phyloP scores from a whole-genome alignment of 2,797 vertebrate species.

The Anabas testudineus region DNA sequence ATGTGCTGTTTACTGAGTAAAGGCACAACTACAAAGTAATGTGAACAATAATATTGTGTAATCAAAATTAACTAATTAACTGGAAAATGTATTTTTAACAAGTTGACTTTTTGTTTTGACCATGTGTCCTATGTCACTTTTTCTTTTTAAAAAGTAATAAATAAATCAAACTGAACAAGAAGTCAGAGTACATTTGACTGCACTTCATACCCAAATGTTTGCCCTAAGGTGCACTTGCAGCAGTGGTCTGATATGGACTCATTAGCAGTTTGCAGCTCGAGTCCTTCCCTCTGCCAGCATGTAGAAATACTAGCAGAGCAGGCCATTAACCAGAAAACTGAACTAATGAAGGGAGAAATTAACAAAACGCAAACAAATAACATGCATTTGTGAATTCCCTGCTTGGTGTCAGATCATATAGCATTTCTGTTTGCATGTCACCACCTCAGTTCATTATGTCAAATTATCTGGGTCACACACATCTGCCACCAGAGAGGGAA shows the following conservation, averaged over 20 bases:
- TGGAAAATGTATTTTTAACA: too few relatives aligned
- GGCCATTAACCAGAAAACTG: slow-evolving; percentile 73
- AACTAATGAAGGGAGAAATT: slow-evolving; percentile 80
- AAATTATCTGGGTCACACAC: slow-evolving; percentile 70
- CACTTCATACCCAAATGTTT: slow-evolving; percentile 25
- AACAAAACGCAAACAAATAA: slow-evolving; percentile 74
- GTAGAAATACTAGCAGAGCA: slow-evolving; percentile 62
- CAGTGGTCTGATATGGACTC: slow-evolving; percentile 62
- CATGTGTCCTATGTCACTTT: neutral
- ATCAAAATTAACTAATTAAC: too few relatives aligned
- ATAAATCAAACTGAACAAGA: slow-evolving; percentile 40
- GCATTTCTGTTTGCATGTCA: slow-evolving; percentile 13
- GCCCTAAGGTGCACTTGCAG: slow-evolving; percentile 43
- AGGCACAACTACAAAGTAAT: too few relatives aligned
- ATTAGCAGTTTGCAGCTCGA: slow-evolving; percentile 70
- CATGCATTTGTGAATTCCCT: slow-evolving; percentile 46
- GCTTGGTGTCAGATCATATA: slow-evolving; percentile 44
- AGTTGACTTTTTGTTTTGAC: neutral
- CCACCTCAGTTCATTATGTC: slow-evolving; percentile 53
- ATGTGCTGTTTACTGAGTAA: too few relatives aligned
- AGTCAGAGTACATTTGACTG: slow-evolving; percentile 43
- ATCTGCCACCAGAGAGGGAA: slow-evolving; percentile 37
- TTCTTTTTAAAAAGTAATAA: slow-evolving; percentile 15
- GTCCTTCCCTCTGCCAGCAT: slow-evolving; percentile 54
- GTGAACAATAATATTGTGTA: too few relatives aligned